Percentiles rank a stretch among this genome's conserved stretches.
These are phyloP conservation scores for Ageneiosus marmoratus DNA, from an alignment of 2,113 vertebrate species.

Conservation along the genomic window DNA sequence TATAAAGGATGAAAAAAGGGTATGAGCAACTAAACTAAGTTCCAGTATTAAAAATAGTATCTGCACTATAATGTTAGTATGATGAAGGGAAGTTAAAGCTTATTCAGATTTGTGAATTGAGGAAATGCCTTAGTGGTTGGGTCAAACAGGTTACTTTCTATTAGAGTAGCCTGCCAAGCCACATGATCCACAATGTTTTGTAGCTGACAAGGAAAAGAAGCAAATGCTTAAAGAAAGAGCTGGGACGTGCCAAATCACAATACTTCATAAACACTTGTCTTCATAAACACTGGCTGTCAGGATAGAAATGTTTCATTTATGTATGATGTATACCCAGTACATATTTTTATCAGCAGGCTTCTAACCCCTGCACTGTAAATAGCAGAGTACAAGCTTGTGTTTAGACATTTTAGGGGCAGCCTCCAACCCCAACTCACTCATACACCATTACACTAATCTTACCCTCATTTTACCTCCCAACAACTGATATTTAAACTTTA, in stretches of 20 bases:
- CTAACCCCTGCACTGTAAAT: not conserved
- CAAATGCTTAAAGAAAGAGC: not conserved
- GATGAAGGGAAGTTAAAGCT: constrained; percentile 3
- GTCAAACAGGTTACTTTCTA: not conserved
- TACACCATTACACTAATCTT: not conserved
- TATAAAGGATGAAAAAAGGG: not conserved
- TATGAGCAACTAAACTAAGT: not conserved
- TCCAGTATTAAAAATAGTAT: not conserved
- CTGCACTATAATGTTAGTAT: not conserved
- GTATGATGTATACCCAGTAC: not conserved
- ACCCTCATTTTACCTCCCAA: not conserved
- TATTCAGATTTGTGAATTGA: not conserved
- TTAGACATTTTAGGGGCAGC: not conserved
- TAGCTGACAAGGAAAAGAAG: not conserved
- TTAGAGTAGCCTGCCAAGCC: not conserved
- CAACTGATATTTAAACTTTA: no score
- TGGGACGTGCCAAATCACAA: not conserved
- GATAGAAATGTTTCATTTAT: not conserved
- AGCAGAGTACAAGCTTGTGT: not conserved
- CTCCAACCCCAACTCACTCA: not conserved
- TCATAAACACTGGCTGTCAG: no score
- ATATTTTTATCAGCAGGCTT: not conserved
- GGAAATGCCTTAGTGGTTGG: not conserved
- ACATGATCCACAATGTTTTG: not conserved
- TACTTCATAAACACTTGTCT: not conserved